Conservation (phyloP, 2,797 vertebrate species). For the Acrossocheilus wenchowensis region DNA sequence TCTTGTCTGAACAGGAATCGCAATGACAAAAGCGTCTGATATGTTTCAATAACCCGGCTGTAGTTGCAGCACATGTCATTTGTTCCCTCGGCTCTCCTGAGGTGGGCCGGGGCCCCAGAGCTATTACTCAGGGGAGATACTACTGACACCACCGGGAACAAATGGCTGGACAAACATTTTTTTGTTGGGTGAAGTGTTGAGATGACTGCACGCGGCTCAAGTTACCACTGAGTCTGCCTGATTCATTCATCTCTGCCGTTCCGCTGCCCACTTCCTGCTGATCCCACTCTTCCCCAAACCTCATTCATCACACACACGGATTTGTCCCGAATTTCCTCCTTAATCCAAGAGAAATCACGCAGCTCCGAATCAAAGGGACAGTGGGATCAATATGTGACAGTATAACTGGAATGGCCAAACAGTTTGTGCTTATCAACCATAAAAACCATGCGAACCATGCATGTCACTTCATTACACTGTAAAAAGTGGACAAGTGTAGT, state of each 20-base stretch:
- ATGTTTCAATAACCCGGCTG: slow-evolving; percentile 36
- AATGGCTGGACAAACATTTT: slow-evolving; percentile 60
- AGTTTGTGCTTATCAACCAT: not conserved
- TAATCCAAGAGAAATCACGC: not conserved
- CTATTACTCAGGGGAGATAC: slow-evolving; percentile 38
- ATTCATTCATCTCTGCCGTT: slow-evolving; percentile 40
- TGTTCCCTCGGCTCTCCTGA: slow-evolving; percentile 46
- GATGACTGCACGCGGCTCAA: slow-evolving; percentile 48
- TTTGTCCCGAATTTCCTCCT: not conserved
- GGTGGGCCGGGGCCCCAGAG: slow-evolving; percentile 33
- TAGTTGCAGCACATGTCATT: slow-evolving; percentile 40
- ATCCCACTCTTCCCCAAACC: slow-evolving; percentile 29
- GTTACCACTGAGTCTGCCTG: slow-evolving; percentile 49
- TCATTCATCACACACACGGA: not conserved
- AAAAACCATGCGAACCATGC: too few relatives aligned
- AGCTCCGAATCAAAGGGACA: not conserved
- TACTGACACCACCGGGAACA: slow-evolving; percentile 41
- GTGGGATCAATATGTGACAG: not conserved
- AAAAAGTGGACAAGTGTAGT: not conserved
- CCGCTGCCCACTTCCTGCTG: slow-evolving; percentile 40
- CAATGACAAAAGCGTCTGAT: not conserved
- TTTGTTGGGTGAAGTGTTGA: slow-evolving; percentile 53
- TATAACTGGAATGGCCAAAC: not conserved
- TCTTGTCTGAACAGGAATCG: not conserved
- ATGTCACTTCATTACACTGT: not conserved